Conservation (phyloP, 2,797 vertebrate species). For the Anguilla obscura region DNA sequence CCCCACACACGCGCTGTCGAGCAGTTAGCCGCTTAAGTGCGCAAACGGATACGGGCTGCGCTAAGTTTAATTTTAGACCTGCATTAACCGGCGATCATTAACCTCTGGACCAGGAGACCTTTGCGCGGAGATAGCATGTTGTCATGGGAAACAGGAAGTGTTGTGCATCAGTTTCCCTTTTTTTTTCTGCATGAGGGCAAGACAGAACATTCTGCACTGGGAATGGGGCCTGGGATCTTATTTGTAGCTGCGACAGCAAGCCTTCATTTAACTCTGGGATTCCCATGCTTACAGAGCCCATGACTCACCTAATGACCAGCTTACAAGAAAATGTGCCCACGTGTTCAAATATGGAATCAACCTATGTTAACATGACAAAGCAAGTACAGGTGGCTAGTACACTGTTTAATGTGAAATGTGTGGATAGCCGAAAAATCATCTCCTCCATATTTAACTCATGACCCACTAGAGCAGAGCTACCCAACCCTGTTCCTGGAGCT, state of each 20-base stretch:
- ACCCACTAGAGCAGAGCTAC: not conserved
- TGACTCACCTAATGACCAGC: not conserved
- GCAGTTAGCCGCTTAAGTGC: not conserved
- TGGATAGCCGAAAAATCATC: too few relatives aligned
- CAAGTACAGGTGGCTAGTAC: not conserved
- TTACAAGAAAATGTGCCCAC: too few relatives aligned
- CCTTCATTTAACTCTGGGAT: not conserved
- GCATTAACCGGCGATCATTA: constrained; percentile 30
- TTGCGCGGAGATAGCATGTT: not conserved
- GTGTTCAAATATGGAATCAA: not conserved
- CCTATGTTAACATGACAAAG: not conserved
- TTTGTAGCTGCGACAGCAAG: not conserved
- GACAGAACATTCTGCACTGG: constrained; percentile 30
- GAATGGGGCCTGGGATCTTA: not conserved
- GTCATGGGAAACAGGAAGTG: not conserved
- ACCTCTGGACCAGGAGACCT: not conserved
- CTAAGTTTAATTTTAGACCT: constrained; percentile 25
- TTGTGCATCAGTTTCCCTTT: not conserved
- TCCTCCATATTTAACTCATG: too few relatives aligned
- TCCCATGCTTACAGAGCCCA: not conserved
- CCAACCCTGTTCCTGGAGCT: not conserved
- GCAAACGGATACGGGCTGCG: not conserved
- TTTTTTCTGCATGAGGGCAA: not conserved
- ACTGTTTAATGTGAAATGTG: too few relatives aligned
- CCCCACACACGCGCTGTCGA: not conserved